These are phyloP conservation scores for Macrobrachium nipponense DNA, from an alignment of 1,140 invertebrate species.

Conservation along the genomic window DNA sequence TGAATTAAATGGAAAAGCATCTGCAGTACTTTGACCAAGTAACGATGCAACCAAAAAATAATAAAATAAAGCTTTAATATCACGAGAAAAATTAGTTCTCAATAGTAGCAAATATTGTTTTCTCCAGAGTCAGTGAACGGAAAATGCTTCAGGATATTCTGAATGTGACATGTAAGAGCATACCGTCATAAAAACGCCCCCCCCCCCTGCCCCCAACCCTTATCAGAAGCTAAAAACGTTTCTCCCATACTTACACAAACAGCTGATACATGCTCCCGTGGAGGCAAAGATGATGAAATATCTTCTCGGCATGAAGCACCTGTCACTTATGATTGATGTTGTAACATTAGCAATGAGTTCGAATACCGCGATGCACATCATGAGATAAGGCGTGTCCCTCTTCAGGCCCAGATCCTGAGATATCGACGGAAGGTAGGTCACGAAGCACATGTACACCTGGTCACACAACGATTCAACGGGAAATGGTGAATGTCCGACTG, in stretches of 20 bases:
- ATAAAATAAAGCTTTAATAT: too few species aligned
- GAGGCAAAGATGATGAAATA: neutral
- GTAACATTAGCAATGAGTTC: neutral
- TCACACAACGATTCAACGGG: too few species aligned
- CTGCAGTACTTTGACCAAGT: too few species aligned
- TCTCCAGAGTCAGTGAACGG: too few species aligned
- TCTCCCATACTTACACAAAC: neutral
- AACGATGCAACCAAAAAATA: too few species aligned
- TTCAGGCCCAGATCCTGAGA: neutral
- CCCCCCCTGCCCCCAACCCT: neutral
- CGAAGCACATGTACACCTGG: conserved; percentile 7
- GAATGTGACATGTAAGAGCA: neutral
- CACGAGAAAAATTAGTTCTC: too few species aligned
- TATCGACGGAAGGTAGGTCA: neutral
- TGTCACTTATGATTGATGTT: neutral
- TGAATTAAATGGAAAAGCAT: too few species aligned
- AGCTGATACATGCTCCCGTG: neutral
- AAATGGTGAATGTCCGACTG: too few species aligned
- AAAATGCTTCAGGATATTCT: too few species aligned
- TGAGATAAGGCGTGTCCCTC: neutral
- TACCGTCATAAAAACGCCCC: neutral
- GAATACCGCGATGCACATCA: neutral
- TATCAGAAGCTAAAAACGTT: too few species aligned
- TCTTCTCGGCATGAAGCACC: neutral
- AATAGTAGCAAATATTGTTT: too few species aligned